Evolutionary conservation across 2,797 vertebrate genomes (phyloP).

Genomic region (Xenentodon cancila): DNA sequence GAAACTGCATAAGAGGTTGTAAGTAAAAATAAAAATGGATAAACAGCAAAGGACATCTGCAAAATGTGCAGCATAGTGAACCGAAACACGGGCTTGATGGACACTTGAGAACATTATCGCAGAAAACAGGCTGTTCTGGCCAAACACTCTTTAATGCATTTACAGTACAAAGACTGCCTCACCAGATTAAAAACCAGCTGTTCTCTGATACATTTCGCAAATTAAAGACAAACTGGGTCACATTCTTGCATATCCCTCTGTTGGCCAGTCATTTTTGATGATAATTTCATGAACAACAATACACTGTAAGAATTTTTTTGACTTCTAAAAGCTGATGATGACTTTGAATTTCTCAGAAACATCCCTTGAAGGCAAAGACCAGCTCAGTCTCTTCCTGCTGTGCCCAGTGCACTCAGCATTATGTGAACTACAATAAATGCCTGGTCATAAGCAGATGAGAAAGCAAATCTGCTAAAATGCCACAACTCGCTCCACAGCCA

Average conservation of each 20-base stretch:
- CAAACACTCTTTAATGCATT: conserved; percentile 3
- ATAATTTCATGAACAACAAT: background rate
- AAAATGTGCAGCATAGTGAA: background rate
- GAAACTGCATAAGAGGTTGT: conserved; percentile 11
- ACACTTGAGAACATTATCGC: conserved; percentile 5
- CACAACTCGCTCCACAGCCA: conserved; percentile 49
- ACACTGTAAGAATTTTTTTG: background rate
- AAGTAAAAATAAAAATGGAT: conserved; percentile 22
- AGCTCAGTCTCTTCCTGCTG: conserved; percentile 18
- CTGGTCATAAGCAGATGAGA: conserved; percentile 53
- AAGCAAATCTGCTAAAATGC: conserved; percentile 73
- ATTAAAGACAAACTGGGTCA: background rate
- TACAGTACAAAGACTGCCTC: background rate
- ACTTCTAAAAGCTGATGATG: background rate
- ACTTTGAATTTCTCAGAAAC: conserved; percentile 10
- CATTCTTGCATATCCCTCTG: background rate
- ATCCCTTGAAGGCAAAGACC: conserved; percentile 22
- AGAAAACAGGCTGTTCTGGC: conserved; percentile 15
- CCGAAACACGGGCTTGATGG: conserved; percentile 2
- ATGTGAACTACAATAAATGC: conserved; percentile 44
- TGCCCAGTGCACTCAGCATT: conserved; percentile 40
- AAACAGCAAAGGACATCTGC: conserved; percentile 4
- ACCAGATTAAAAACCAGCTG: conserved; percentile 1
- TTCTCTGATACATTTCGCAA: background rate
- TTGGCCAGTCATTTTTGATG: too few species aligned